Conservation (phyloP, 2,113 vertebrate species). For the Baryphthengus martii region DNA sequence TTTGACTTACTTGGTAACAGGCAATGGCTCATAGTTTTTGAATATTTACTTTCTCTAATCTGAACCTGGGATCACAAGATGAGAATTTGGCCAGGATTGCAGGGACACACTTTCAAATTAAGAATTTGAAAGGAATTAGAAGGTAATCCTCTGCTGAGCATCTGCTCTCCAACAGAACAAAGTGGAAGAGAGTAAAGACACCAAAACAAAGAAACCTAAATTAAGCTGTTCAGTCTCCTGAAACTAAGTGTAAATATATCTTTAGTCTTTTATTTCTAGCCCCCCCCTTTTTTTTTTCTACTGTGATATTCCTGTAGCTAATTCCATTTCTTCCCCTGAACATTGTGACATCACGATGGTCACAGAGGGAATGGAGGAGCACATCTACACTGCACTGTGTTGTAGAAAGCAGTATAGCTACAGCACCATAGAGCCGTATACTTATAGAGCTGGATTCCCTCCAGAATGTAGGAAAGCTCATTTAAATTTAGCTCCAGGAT, state of each 20-base stretch:
- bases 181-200: background rate
- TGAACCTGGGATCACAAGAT: background rate
- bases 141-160: background rate
- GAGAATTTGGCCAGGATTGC: background rate
- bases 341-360: background rate
- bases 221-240: background rate
- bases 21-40: background rate
- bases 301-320: background rate
- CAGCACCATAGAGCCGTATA: background rate
- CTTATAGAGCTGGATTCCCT: background rate
- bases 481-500: constrained; percentile 8
- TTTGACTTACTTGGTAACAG: background rate
- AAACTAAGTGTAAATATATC: background rate
- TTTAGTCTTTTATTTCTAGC: background rate
- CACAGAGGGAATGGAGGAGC: background rate
- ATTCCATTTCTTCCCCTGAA: background rate
- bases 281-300: background rate
- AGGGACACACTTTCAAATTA: background rate
- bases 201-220: background rate
- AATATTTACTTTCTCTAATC: constrained; percentile 14
- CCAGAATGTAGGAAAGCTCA: background rate
- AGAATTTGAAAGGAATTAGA: background rate
- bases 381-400: background rate
- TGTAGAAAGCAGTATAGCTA: background rate
- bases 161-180: background rate